These are phyloP conservation scores for Stictonetta naevosa DNA, from an alignment of 2,113 vertebrate genomes.

Conservation along the genomic window DNA sequence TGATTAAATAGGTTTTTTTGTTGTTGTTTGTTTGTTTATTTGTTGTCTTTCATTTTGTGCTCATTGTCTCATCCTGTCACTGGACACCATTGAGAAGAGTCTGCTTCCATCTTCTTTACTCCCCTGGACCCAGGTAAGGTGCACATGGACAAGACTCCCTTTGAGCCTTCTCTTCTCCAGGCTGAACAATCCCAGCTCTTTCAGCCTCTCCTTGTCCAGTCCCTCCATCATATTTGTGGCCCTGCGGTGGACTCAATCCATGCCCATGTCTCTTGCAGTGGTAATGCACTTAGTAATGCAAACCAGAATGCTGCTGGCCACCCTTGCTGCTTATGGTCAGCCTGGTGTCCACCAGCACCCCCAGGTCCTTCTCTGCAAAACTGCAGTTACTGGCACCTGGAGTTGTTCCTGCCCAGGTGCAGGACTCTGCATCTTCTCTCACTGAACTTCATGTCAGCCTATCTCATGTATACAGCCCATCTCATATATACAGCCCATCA, in stretches of 20 bases:
- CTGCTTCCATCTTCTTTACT: background rate
- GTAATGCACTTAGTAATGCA: background rate
- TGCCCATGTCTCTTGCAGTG: background rate
- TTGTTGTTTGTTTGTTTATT: background rate
- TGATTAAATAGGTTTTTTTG: background rate
- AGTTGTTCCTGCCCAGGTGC: background rate
- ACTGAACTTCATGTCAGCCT: background rate
- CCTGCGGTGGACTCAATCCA: background rate
- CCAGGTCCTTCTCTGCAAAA: background rate
- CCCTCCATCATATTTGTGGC: background rate
- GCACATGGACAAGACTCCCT: background rate
- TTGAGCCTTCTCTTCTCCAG: background rate
- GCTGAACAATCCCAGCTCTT: background rate
- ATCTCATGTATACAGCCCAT: background rate
- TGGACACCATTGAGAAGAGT: background rate
- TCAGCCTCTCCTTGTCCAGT: background rate
- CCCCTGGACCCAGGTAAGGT: fast-evolving
- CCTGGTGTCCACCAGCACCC: background rate
- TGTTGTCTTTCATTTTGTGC: background rate
- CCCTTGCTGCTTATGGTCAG: background rate
- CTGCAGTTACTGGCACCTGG: background rate
- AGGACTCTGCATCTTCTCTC: background rate
- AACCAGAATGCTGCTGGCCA: background rate
- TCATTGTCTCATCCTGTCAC: background rate
- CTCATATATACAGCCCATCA: too few relatives aligned